Evolutionary conservation across 2,888 invertebrate genomes (phyloP).

Genomic region (Venusia cambrica): DNA sequence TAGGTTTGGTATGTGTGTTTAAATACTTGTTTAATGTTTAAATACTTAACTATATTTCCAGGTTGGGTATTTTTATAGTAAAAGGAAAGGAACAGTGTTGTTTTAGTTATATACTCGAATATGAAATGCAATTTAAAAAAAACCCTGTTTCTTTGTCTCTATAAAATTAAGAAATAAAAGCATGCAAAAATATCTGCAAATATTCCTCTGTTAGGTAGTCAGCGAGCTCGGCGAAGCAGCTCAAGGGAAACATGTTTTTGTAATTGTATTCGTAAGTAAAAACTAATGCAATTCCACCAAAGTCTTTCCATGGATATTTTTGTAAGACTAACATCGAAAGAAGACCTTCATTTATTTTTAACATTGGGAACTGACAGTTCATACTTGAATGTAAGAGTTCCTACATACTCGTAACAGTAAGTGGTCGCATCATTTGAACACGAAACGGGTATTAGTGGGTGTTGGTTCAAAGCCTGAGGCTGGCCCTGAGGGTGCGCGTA

Average conservation of each 20-base stretch:
- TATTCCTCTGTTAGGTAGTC: slow-evolving; percentile 6
- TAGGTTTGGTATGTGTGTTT: too few relatives aligned
- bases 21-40: too few relatives aligned
- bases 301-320: not conserved
- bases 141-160: slow-evolving; percentile 2
- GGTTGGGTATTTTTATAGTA: too few relatives aligned
- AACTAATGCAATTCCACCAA: too few relatives aligned
- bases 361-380: slow-evolving; percentile 8
- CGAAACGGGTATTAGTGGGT: slow-evolving; percentile 27
- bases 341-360: too few relatives aligned
- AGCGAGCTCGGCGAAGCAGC: slow-evolving; percentile 13
- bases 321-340: not conserved
- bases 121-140: too few relatives aligned
- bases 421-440: slow-evolving; percentile 29
- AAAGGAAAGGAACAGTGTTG: too few relatives aligned
- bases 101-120: too few relatives aligned
- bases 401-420: too few relatives aligned
- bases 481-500: slow-evolving; percentile 39
- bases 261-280: slow-evolving; percentile 12
- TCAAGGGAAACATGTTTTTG: slow-evolving; percentile 18
- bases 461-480: slow-evolving; percentile 42
- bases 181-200: slow-evolving; percentile 5
- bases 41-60: too few relatives aligned
- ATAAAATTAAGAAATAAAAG: slow-evolving; percentile 3
- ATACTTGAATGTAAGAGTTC: slow-evolving; percentile 17